Base-by-base conservation (phyloP, 2,797 vertebrate genomes). In the Notoglanidium macrostoma region DNA sequence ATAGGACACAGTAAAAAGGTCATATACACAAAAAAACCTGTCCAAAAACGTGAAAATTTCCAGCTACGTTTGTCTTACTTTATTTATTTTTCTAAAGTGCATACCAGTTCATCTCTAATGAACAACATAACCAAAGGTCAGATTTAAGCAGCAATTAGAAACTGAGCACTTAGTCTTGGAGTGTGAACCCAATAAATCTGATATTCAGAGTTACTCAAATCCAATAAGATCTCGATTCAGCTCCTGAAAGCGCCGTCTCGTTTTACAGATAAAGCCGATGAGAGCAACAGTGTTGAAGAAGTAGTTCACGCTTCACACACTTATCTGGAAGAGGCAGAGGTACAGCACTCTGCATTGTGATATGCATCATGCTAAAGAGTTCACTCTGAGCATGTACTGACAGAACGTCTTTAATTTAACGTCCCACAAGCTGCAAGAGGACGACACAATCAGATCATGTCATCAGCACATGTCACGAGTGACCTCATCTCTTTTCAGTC, bases 401-500 rank as follows among this genome's bases (percentile, higher is more conserved):
- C 83, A 85, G 74, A 49, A 84, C 15, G 55, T 74, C 83, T 80
- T 80, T 67, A 65, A 65, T 5, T 46, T 15, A 32, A 46, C 8
- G 5, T 40, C 74, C 51, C 29, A 19, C 73, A 78, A 84, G 59
- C 73, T 40, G 67, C 86, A 85, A 72, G 63, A 85, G 61, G 61
- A 87, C 46, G 51, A 83, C 61, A 80, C 72, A 83, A 86, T 82
- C 82, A 85, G 63, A 82, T 81, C 51, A 86, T 49, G 83, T 80
- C 82, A 80, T 88, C 51, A 63, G 54, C 83, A 73, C 54, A 72
- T 80, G 76, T 59, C 29, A 61, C 32, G 67, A 86, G 35, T 78
- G 70, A 83, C 26, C 84, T 76, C 70, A 67, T 78, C 40, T 49
- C 44, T 29, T 23, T 14, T 46, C 59, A 83, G 40, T 9, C 72